Conservation (phyloP, 1,140 invertebrate genomes). For the Drosophila jambulina region DNA sequence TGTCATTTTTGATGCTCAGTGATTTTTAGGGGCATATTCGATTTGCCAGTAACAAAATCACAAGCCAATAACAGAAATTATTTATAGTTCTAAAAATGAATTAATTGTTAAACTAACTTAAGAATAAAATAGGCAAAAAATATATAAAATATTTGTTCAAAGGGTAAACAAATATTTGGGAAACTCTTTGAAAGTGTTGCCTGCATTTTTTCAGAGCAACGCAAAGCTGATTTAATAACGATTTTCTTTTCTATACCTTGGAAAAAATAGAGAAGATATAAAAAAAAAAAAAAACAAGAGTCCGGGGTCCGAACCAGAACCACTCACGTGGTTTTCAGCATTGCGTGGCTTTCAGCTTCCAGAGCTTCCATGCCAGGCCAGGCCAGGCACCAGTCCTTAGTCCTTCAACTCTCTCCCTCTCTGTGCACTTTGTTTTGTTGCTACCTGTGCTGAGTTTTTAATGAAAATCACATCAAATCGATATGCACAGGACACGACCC, state of each 20-base stretch:
- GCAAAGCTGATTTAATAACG: constrained; percentile 68
- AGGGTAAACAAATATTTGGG: background rate
- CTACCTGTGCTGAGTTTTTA: constrained; percentile 73
- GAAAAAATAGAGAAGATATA: background rate
- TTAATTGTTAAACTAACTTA: background rate
- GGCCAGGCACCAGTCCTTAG: background rate
- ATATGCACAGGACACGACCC: constrained; percentile 62
- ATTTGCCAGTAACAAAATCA: too few species aligned
- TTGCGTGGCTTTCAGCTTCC: constrained; percentile 47
- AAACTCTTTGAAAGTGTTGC: background rate
- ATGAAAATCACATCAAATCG: constrained; percentile 81
- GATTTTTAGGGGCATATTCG: background rate
- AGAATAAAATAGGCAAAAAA: too few species aligned
- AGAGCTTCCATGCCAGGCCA: background rate
- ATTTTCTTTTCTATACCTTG: constrained; percentile 51
- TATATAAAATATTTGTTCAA: background rate
- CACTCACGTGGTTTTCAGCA: constrained; percentile 56
- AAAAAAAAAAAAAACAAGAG: constrained; percentile 8
- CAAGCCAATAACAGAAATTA: background rate
- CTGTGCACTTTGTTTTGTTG: constrained; percentile 46
- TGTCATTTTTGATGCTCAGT: constrained; percentile 40
- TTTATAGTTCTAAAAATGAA: background rate
- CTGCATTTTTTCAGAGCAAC: constrained; percentile 8
- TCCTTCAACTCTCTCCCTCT: background rate
- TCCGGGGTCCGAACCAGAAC: constrained; percentile 15